Evolutionary conservation across 2,888 invertebrate species (phyloP).

Genomic region (Anagyrus pseudococci): DNA sequence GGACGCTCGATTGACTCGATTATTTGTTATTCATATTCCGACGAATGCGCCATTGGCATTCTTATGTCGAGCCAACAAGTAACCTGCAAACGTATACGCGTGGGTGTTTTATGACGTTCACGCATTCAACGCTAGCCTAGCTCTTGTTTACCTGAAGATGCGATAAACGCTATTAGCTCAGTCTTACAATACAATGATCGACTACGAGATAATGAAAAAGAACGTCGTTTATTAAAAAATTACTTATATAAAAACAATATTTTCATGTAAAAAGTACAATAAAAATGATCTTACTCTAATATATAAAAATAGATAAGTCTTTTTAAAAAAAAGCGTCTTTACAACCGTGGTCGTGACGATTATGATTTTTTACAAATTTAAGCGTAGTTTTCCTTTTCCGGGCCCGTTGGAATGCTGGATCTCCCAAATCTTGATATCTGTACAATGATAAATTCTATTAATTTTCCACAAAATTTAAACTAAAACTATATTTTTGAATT

Average conservation of each 20-base stretch:
- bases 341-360: background rate
- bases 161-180: too few relatives aligned
- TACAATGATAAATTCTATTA: constrained; percentile 1
- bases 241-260: constrained; percentile 19
- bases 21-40: too few relatives aligned
- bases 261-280: constrained; percentile 16
- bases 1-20: too few relatives aligned
- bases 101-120: too few relatives aligned
- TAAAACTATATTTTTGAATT: background rate
- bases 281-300: constrained; percentile 7
- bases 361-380: background rate
- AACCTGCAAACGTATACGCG: too few relatives aligned
- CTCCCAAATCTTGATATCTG: constrained; percentile 27
- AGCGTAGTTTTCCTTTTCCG: constrained; percentile 53
- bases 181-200: background rate
- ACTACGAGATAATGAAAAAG: background rate
- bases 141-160: too few relatives aligned
- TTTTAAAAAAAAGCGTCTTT: background rate
- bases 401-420: constrained; percentile 14
- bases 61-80: too few relatives aligned
- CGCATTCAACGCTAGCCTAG: too few relatives aligned
- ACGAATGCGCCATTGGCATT: too few relatives aligned
- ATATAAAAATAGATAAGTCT: constrained; percentile 25
- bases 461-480: too few relatives aligned
- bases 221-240: constrained; percentile 23